These are phyloP conservation scores for Cremastobaeus sp. DNA, from an alignment of 2,888 invertebrate species.

Conservation along the genomic window DNA sequence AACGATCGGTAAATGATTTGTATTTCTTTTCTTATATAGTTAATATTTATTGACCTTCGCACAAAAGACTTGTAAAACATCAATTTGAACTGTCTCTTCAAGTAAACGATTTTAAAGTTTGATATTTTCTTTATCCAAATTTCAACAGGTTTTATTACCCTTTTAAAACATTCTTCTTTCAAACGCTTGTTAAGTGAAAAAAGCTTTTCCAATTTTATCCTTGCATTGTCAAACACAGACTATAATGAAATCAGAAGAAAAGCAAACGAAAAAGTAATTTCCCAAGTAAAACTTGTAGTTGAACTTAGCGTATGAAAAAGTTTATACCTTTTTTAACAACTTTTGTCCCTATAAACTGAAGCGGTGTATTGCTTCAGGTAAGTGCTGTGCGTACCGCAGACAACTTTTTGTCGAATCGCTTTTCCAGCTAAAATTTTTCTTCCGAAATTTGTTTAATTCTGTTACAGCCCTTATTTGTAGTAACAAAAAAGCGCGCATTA, in stretches of 20 bases:
- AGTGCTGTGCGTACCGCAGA: conserved; percentile 39
- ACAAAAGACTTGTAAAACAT: too few species aligned
- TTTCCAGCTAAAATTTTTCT: conserved; percentile 34
- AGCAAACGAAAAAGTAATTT: conserved; percentile 39
- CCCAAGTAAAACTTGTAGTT: conserved; percentile 39
- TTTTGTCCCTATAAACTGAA: conserved; percentile 53
- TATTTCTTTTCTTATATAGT: too few species aligned
- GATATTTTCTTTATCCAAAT: too few species aligned
- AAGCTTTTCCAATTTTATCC: conserved; percentile 28
- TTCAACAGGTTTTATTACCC: neutral
- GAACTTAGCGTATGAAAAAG: conserved; percentile 51
- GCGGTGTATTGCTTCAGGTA: conserved; percentile 30
- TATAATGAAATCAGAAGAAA: conserved; percentile 51
- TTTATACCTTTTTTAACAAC: conserved; percentile 60
- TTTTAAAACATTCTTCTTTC: neutral
- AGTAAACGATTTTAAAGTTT: too few species aligned
- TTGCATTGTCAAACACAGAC: conserved; percentile 37
- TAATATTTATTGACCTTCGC: too few species aligned
- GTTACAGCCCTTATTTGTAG: conserved; percentile 4
- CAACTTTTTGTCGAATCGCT: conserved; percentile 45
- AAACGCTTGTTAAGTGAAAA: conserved; percentile 36
- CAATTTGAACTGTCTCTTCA: too few species aligned
- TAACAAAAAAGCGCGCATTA: neutral
- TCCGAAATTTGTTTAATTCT: conserved; percentile 44
- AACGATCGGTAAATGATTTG: too few species aligned